Conservation (phyloP, 1,140 invertebrate species). For the Pseudomyrmex gracilis region DNA sequence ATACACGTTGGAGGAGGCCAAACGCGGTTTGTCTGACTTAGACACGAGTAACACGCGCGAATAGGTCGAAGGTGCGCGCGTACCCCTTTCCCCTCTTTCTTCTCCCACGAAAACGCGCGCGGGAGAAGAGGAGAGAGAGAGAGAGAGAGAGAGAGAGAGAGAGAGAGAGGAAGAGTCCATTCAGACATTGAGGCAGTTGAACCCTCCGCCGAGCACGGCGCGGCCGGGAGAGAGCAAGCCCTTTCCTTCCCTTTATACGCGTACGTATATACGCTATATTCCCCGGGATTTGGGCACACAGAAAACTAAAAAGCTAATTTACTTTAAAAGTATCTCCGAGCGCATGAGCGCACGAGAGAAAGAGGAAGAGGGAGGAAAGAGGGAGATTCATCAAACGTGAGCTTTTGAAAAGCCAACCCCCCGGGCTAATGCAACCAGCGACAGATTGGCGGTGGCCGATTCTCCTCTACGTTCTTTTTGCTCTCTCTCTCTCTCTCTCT, state of each 20-base stretch:
- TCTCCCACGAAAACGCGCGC: too few species aligned
- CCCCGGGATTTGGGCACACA: slow-evolving; percentile 80
- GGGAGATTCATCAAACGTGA: slow-evolving; percentile 81
- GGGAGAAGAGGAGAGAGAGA: slow-evolving; percentile 4
- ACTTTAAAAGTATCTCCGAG: slow-evolving; percentile 84
- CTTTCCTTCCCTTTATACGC: slow-evolving; percentile 81
- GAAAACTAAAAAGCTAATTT: slow-evolving; percentile 86
- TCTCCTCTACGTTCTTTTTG: slow-evolving; percentile 60
- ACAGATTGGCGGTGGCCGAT: slow-evolving; percentile 83
- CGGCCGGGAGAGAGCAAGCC: slow-evolving; percentile 52
- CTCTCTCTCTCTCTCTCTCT: slow-evolving; percentile 20
- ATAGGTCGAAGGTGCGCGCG: slow-evolving; percentile 15
- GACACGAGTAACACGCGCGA: slow-evolving; percentile 42
- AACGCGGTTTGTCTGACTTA: slow-evolving; percentile 27
- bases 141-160: slow-evolving; percentile 21
- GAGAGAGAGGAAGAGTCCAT: slow-evolving; percentile 67
- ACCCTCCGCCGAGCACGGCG: slow-evolving; percentile 74
- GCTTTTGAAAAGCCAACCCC: slow-evolving; percentile 79
- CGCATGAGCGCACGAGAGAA: slow-evolving; percentile 35
- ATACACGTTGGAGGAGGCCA: slow-evolving; percentile 14
- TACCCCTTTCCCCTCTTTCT: background rate
- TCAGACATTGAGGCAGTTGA: slow-evolving; percentile 78
- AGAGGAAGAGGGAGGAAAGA: slow-evolving; percentile 33
- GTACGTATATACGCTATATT: slow-evolving; percentile 72
- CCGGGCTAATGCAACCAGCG: slow-evolving; percentile 84